Percentiles rank a stretch among this genome's conserved stretches.
phyloP scores from a whole-genome alignment of 2,888 invertebrate species.

The Luperina testacea region DNA sequence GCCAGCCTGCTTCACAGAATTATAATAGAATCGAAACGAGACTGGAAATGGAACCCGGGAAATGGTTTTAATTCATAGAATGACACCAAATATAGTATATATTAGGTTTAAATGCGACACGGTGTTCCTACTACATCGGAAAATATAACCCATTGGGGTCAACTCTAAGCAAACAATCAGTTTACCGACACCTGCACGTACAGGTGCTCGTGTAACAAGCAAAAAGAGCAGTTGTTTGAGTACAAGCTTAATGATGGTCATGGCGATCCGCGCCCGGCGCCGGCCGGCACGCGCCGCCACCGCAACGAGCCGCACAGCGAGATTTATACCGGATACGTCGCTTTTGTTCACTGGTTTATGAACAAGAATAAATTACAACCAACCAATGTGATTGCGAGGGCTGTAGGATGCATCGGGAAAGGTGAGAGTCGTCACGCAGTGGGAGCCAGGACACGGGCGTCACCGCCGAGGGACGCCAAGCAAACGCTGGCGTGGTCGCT shows the following conservation, averaged over 20 bases:
- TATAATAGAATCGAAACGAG: background rate
- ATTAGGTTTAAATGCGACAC: background rate
- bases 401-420: no score
- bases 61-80: background rate
- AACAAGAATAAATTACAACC: background rate
- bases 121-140: background rate
- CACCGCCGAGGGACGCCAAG: background rate
- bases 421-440: no score
- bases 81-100: background rate
- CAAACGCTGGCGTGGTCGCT: background rate
- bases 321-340: background rate
- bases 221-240: slow-evolving; percentile 22
- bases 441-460: background rate
- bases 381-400: no score
- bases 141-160: background rate
- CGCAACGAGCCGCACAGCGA: slow-evolving; percentile 22
- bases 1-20: background rate
- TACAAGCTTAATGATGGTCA: slow-evolving; percentile 29
- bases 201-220: slow-evolving; percentile 26
- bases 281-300: slow-evolving; percentile 47
- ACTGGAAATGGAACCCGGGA: background rate
- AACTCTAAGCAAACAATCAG: slow-evolving; percentile 18
- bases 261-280: slow-evolving; percentile 19
- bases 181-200: background rate
- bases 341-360: background rate